Conservation (phyloP, 2,888 invertebrate genomes). For the Noctuana brunneofusca region DNA sequence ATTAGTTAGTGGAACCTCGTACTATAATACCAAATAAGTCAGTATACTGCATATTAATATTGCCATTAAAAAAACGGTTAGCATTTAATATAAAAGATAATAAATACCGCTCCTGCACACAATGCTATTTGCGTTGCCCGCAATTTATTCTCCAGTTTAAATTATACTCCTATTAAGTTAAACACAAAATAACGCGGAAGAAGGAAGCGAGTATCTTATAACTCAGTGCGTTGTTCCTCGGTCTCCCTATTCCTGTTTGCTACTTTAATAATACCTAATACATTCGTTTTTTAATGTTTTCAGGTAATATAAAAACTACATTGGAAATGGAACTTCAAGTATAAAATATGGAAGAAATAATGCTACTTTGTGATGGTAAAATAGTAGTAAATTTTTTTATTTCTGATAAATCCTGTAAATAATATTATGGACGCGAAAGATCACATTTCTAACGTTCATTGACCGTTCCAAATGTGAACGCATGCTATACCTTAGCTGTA, state of each 20-base stretch:
- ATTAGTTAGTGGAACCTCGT: no score
- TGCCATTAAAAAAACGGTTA: not conserved
- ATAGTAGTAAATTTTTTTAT: no score
- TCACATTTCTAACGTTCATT: no score
- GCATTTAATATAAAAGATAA: not conserved
- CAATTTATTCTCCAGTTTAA: constrained; percentile 51
- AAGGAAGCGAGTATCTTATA: constrained; percentile 23
- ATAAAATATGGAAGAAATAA: not conserved
- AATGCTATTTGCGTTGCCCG: constrained; percentile 44
- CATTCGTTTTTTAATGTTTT: constrained; percentile 2
- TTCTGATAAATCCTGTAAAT: no score
- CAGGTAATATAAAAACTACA: not conserved
- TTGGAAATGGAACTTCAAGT: not conserved
- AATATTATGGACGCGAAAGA: not conserved
- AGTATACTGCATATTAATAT: no score
- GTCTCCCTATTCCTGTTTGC: constrained; percentile 20
- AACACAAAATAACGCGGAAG: constrained; percentile 31
- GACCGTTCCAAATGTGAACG: no score
- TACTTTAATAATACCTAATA: constrained; percentile 7
- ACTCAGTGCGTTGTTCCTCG: constrained; percentile 28
- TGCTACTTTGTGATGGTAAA: not conserved
- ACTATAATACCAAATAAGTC: no score
- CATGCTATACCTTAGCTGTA: no score
- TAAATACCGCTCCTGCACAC: not conserved
- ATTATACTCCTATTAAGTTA: constrained; percentile 44